Evolutionary conservation across 2,888 invertebrate species (phyloP), one percentile per base, ranked within the genome.

Genomic region (Congeria kusceri): DNA sequence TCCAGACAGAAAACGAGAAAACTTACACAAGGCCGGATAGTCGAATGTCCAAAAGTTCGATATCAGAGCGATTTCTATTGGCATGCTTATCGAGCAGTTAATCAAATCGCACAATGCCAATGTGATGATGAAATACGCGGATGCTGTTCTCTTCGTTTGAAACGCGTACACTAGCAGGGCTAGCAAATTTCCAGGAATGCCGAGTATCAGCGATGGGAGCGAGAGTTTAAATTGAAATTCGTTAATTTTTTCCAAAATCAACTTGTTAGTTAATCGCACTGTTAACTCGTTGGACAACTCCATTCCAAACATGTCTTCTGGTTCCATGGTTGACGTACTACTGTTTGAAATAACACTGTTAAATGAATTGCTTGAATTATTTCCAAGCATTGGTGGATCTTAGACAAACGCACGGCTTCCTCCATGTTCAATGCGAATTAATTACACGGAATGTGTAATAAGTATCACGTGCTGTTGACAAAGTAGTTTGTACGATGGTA

Each of bases 121-220:
- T 49, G 80, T 74, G 0, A 81, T 77, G 29, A 81, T 81, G 59
- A 81, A 81, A 68, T 80, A 80, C 46, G 73, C 71, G 0, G 80
- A 77, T 1, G 80, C 74, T 53, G 61, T 80, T 29, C 80, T 61
- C 44, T 80, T 80, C 77, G 77, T 80, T 49, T 80, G 77, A 5
- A 77, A 77, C 23, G 77, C 32, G 58, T 81, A 81, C 53, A 81
- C 80, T 29, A 81, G 46, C 15, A 81, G n/a, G 2, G 80, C 77
- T 13, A 81, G 32, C 23, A 77, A 20, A 56, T 81, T 77, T 23
- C 80, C 80, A 25, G 80, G 80, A 13, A 81, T 49, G 32, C 80
- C 80, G 13, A 81, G 20, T 28, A 62, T 20, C 23, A 81, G 71
- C 13, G 80, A 81, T 28, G 80, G 77, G 15, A 64, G 69, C 58